These are phyloP conservation scores for Gryon sp. DNA, from an alignment of 1,140 invertebrate species.

Conservation along the genomic window DNA sequence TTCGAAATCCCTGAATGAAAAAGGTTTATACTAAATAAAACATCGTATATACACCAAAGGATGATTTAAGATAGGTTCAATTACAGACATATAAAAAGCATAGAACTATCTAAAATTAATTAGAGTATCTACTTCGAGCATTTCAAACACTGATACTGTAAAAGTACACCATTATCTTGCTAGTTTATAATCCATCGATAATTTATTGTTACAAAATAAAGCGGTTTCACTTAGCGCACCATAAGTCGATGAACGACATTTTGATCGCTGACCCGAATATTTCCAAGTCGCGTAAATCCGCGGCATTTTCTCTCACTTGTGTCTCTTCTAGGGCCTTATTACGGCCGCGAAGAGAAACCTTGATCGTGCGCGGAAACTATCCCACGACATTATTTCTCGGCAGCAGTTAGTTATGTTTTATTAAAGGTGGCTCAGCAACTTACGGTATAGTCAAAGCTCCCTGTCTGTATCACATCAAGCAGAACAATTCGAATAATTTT, in stretches of 20 bases:
- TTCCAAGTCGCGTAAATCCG: conserved; percentile 52
- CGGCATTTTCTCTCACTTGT: conserved; percentile 65
- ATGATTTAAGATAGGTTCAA: too few relatives aligned
- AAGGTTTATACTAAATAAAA: too few relatives aligned
- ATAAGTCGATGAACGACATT: conserved; percentile 13
- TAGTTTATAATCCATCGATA: neutral
- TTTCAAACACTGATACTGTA: too few relatives aligned
- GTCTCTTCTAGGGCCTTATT: conserved; percentile 50
- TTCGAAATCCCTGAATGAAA: too few relatives aligned
- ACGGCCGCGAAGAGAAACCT: conserved; percentile 66
- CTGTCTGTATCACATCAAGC: conserved; percentile 61
- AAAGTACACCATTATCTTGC: neutral
- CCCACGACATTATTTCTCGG: conserved; percentile 75
- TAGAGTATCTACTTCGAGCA: too few relatives aligned
- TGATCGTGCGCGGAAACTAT: conserved; percentile 70
- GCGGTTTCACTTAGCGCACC: conserved; percentile 1
- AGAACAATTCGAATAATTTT: conserved; percentile 76
- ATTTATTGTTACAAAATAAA: conserved; percentile 13
- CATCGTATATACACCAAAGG: too few relatives aligned
- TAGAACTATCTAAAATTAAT: too few relatives aligned
- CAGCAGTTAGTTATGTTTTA: conserved; percentile 60
- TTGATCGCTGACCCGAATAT: conserved; percentile 69
- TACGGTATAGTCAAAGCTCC: conserved; percentile 62
- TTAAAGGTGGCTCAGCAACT: conserved; percentile 56
- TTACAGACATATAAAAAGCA: too few relatives aligned